Base-by-base conservation (phyloP, 1,140 invertebrate species). In the Agrypnia vestita region DNA sequence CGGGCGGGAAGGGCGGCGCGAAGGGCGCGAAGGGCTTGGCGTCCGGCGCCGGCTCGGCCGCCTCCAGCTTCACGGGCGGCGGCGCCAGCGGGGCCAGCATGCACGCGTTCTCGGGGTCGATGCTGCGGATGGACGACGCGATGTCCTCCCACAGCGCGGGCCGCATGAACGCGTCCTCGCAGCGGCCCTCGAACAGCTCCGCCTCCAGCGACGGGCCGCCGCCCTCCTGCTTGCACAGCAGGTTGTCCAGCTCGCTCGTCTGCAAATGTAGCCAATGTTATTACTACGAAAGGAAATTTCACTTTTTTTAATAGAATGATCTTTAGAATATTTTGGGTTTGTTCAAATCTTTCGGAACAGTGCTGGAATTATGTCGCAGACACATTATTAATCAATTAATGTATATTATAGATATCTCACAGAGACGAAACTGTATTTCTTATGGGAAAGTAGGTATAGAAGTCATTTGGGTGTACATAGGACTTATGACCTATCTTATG, bases 71-170 rank as follows among this genome's bases (percentile, higher is more conserved):
- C 83, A 94, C 94, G 87, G 93, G 92, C 80, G 92, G 93, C 19
- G 90, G 86, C 12, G 86, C 89, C 85, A 85, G 89, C 73, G 86
- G 90, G 51, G 92, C 94, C 80, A 96, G 88, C 94, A 96, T 95
- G 85, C 95, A 94, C n/a, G 95, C 94, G 85, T 96, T 96, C 86
- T 96, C 95, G 13, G 95, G 95, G 86, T 96, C 95, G 82, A 96
- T 93, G 86, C 96, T 96, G 84, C 95, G 93, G 86, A 97, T 96
- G 84, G 94, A 96, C 85, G 94, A 95, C 61, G 95, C 94, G 85
- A 97, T 96, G 89, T 96, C 95, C 87, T 97, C 95, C 95, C 96
- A 97, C 8, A 96, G 90, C 13, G 93, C 93, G 10, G 95, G 95
- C 84, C 94, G 92, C 81, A 95, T 91, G 87, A 95, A 96, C 53